Evolutionary conservation across 2,113 vertebrate genomes (phyloP), one percentile per base, ranked within the genome.

Genomic region (Caracal caracal): DNA sequence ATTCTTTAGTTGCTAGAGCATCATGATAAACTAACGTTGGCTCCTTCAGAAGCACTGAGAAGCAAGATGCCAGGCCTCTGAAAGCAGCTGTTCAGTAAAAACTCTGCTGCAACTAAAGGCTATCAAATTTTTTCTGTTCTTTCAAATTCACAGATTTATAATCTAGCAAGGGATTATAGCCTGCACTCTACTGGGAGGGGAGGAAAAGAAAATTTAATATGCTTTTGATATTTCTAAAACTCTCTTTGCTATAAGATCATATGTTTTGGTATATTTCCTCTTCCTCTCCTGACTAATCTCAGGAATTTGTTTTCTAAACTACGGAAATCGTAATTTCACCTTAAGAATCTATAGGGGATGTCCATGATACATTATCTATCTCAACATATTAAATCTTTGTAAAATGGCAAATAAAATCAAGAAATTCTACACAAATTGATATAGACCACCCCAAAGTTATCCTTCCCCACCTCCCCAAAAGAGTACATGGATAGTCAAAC

Each of bases 231-330:
- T 80, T 95, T 53, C 35, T 86, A 95, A 90, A 92, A 81, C 5
- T 59, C 20, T 86, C 22, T 68, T 49, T 68, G 35, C 81, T 47
- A 16, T 7, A 94, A 88, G 47, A 76, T 33, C 24, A 2, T 59
- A 19, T 19, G 16, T 81, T 94, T 83, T 73, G 65, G 12, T 83
- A 61, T 61, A 83, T 40, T 88, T 95, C 13, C 28, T 63, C 24
- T 93, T 78, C 26, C 66, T 65, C 51, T 85, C 10, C 65, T 65
- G 15, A 93, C 40, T 87, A 95, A 83, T 86, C 43, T 53, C 65
- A 95, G 70, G 13, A 80, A 86, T 93, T 47, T 92, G 35, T 78
- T 93, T 83, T 81, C 79, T 95, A 88, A 96, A 78, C 90, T 84
- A 84, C 12, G 51, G 76, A 95, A 86, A 87, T 7, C 16, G 37